A percentile compares a stretch with the other conserved stretches of the same genome.
phyloP scores from a whole-genome alignment of 2,113 vertebrate genomes.

The Agelaius tricolor region DNA sequence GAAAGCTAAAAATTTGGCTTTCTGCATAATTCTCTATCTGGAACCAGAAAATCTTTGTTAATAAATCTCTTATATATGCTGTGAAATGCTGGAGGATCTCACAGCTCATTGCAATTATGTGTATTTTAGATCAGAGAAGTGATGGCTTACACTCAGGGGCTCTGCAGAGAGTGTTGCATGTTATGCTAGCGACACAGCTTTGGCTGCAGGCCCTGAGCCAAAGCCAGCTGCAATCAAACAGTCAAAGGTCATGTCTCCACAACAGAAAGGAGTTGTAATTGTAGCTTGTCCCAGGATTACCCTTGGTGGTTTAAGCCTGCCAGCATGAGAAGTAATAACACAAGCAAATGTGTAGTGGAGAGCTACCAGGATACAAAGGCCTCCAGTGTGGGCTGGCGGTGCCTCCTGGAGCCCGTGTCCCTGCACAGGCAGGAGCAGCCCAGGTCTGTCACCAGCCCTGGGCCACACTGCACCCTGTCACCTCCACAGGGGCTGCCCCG shows the following conservation, averaged over 20 bases:
- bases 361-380: background rate
- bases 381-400: background rate
- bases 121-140: conserved; percentile 46
- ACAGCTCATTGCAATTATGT: conserved; percentile 28
- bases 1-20: background rate
- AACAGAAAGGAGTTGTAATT: conserved; percentile 36
- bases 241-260: conserved; percentile 61
- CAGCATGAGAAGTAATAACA: background rate
- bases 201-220: conserved; percentile 45
- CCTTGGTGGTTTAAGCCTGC: conserved; percentile 23
- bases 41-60: conserved; percentile 30
- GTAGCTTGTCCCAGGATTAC: conserved; percentile 58
- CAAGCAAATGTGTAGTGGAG: background rate
- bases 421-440: fast-evolving
- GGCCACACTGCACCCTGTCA: background rate
- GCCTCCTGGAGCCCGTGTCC: background rate
- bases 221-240: conserved; percentile 46
- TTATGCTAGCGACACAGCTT: conserved; percentile 14
- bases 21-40: background rate
- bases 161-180: conserved; percentile 35
- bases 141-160: conserved; percentile 24
- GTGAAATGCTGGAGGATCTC: conserved; percentile 36
- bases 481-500: fast-evolving
- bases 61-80: conserved; percentile 52
- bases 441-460: background rate